Evolutionary conservation across 2,797 vertebrate genomes (phyloP).

Genomic region (Thalassophryne amazonica): DNA sequence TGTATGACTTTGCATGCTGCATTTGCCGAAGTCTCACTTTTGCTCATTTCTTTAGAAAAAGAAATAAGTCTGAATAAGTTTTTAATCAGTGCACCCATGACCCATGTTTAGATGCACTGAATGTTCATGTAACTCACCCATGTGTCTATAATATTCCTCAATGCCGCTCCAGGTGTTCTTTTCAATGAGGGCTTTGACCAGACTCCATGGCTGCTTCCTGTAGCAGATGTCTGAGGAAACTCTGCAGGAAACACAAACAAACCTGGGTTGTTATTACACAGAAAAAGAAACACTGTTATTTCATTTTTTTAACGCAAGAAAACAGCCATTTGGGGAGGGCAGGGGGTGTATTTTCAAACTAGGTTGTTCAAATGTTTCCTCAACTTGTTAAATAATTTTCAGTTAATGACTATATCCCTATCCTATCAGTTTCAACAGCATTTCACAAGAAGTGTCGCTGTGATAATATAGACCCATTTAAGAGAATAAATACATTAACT

Average conservation of each 20-base stretch:
- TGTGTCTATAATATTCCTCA: conserved; percentile 88
- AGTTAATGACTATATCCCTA: neutral
- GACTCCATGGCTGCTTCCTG: conserved; percentile 91
- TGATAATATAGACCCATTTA: too few relatives aligned
- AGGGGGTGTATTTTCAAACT: too few relatives aligned
- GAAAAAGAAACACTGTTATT: too few relatives aligned
- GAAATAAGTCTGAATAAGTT: neutral
- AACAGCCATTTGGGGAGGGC: too few relatives aligned
- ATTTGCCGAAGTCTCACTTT: neutral
- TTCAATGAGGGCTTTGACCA: conserved; percentile 89
- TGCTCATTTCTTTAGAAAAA: neutral
- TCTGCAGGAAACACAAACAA: conserved; percentile 58
- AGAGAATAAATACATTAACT: too few relatives aligned
- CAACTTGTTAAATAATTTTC: too few relatives aligned
- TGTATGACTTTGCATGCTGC: too few relatives aligned
- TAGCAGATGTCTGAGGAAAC: conserved; percentile 93
- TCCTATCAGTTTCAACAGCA: neutral
- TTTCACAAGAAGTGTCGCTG: neutral
- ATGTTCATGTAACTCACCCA: conserved; percentile 75
- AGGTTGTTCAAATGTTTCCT: too few relatives aligned
- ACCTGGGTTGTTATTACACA: neutral
- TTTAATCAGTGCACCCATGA: neutral
- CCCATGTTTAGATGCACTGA: neutral
- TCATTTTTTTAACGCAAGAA: too few relatives aligned
- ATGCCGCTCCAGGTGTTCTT: conserved; percentile 92